Conservation (phyloP, 2,888 invertebrate species). For the Ischnura elegans region DNA sequence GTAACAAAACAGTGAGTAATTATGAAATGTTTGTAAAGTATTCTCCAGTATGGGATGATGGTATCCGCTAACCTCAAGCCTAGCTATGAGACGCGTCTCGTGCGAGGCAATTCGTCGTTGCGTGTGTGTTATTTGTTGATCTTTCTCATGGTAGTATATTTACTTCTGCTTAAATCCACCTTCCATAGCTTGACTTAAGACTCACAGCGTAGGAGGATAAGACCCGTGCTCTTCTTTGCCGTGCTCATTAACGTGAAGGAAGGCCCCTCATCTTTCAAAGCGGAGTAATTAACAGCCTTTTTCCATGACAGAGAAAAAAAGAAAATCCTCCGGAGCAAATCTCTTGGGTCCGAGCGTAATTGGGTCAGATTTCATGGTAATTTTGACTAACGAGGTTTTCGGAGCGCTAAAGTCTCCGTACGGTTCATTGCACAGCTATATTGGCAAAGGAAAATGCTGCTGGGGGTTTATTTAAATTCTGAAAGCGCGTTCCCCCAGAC, state of each 20-base stretch:
- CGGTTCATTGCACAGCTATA: conserved; percentile 19
- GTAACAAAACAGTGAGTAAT: no score
- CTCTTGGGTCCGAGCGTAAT: not conserved
- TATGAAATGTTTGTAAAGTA: no score
- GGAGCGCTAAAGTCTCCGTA: not conserved
- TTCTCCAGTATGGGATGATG: no score
- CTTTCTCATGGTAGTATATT: no score
- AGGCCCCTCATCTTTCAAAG: not conserved
- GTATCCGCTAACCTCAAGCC: no score
- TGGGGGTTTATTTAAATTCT: conserved; percentile 30
- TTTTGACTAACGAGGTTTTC: conserved; percentile 36
- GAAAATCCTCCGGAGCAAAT: not conserved
- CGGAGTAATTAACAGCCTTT: not conserved
- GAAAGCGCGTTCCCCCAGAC: not conserved
- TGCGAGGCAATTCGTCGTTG: no score
- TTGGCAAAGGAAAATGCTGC: not conserved
- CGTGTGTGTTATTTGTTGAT: no score
- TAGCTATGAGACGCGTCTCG: no score
- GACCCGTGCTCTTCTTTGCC: not conserved
- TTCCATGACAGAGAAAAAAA: not conserved
- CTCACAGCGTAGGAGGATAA: not conserved
- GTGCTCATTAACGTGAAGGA: not conserved
- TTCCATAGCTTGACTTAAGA: not conserved
- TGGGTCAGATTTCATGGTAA: conserved; percentile 12
- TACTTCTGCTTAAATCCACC: no score